These are phyloP conservation scores for Phoronis australis DNA, from an alignment of 2,888 invertebrate genomes.

Conservation along the genomic window DNA sequence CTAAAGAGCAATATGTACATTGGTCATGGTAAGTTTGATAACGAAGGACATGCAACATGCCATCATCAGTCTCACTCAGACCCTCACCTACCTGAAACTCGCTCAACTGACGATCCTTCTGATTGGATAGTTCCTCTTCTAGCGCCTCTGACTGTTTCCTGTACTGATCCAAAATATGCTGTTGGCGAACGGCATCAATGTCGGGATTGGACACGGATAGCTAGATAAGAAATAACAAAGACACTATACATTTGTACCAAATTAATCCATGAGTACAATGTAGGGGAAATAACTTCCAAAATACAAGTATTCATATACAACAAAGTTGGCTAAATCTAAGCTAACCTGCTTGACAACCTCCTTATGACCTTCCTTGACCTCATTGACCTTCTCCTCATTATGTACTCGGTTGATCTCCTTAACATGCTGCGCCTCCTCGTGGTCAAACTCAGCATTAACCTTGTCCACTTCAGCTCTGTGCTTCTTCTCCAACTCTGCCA, in stretches of 20 bases:
- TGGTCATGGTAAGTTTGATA: too few species aligned
- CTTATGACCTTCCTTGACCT: slow-evolving; percentile 20
- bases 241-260: background rate
- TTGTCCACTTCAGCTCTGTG: slow-evolving; percentile 34
- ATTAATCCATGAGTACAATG: too few species aligned
- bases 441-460: slow-evolving; percentile 33
- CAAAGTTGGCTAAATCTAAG: too few species aligned
- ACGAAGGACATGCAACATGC: too few species aligned
- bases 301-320: too few species aligned
- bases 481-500: slow-evolving; percentile 27
- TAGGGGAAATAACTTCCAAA: too few species aligned
- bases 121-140: slow-evolving; percentile 26
- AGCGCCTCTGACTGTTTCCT: slow-evolving; percentile 29
- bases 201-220: slow-evolving; percentile 17
- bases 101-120: slow-evolving; percentile 30
- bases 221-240: slow-evolving; percentile 8
- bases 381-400: slow-evolving; percentile 32
- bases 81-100: slow-evolving; percentile 31
- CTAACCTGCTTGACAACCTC: slow-evolving; percentile 22
- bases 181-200: slow-evolving; percentile 27
- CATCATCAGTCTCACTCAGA: too few species aligned
- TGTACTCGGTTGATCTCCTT: slow-evolving; percentile 23
- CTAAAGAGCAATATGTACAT: too few species aligned
- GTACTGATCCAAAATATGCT: slow-evolving; percentile 39
- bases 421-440: slow-evolving; percentile 37